These are phyloP conservation scores for Sorex araneus DNA, from an alignment of 2,113 vertebrate genomes.

Conservation along the genomic window DNA sequence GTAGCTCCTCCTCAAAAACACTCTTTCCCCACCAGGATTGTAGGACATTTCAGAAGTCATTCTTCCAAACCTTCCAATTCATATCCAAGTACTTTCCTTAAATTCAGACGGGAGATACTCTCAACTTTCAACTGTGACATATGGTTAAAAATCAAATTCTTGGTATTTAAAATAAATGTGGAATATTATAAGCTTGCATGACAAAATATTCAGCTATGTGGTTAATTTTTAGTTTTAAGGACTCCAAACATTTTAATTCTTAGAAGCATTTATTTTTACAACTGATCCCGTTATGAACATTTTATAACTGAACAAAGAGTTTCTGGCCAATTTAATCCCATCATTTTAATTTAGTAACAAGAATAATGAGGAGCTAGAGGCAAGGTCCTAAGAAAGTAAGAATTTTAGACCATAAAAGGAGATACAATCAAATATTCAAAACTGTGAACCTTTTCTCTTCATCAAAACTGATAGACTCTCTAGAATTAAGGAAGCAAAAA, in stretches of 20 bases:
- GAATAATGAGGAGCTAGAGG: not conserved
- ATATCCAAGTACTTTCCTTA: not conserved
- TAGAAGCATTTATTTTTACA: not conserved
- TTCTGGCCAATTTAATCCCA: slow-evolving; percentile 45
- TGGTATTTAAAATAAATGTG: slow-evolving; percentile 14
- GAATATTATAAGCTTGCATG: not conserved
- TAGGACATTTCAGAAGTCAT: not conserved
- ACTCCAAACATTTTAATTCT: slow-evolving; percentile 23
- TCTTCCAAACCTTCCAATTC: slow-evolving; percentile 9
- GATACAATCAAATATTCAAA: no score
- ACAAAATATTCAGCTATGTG: not conserved
- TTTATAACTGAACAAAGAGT: slow-evolving; percentile 24
- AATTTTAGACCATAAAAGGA: slow-evolving; percentile 34
- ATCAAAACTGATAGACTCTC: no score
- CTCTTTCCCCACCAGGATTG: not conserved
- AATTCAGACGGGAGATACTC: slow-evolving; percentile 14
- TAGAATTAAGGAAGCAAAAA: no score
- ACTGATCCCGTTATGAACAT: slow-evolving; percentile 41
- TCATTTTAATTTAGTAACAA: slow-evolving; percentile 58
- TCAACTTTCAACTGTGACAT: not conserved
- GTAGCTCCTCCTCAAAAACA: slow-evolving; percentile 23
- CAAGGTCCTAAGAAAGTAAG: slow-evolving; percentile 27
- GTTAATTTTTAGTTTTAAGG: slow-evolving; percentile 21
- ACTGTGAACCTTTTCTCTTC: no score
- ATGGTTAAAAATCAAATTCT: slow-evolving; percentile 52